phyloP scores from a whole-genome alignment of 1,140 invertebrate genomes.

The Rhopalosiphum padi region DNA sequence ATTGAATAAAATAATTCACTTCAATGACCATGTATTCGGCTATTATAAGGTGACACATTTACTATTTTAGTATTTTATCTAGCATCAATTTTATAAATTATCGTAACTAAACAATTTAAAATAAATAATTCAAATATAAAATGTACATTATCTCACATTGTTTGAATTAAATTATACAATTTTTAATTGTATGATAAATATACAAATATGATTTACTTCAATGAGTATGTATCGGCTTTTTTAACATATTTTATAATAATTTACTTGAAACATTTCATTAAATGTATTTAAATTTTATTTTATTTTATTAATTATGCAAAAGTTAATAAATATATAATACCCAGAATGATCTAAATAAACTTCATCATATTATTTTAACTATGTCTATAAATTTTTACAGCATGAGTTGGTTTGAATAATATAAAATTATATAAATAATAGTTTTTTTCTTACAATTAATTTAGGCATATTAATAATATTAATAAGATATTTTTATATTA shows the following conservation, averaged over 20 bases:
- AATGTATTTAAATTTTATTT: background rate
- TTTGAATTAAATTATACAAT: background rate
- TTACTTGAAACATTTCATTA: background rate
- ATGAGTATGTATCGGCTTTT: slow-evolving; percentile 54
- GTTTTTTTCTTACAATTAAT: background rate
- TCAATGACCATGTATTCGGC: slow-evolving; percentile 51
- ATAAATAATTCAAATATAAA: background rate
- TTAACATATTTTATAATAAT: background rate
- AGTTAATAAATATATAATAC: background rate
- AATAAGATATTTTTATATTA: background rate
- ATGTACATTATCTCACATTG: background rate
- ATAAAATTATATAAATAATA: background rate
- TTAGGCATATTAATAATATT: background rate
- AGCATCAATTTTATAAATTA: background rate
- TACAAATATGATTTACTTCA: slow-evolving; percentile 56
- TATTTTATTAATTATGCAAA: background rate
- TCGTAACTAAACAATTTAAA: background rate
- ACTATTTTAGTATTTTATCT: background rate
- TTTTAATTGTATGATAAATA: background rate
- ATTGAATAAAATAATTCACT: slow-evolving; percentile 48
- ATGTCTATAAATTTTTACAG: background rate
- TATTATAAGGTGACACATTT: slow-evolving; percentile 44
- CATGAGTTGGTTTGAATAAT: too few relatives aligned
- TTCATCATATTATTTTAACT: background rate
- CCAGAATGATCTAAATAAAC: background rate